phyloP scores from a whole-genome alignment of 2,888 invertebrate genomes.

The Macrosoma leucophasiata region DNA sequence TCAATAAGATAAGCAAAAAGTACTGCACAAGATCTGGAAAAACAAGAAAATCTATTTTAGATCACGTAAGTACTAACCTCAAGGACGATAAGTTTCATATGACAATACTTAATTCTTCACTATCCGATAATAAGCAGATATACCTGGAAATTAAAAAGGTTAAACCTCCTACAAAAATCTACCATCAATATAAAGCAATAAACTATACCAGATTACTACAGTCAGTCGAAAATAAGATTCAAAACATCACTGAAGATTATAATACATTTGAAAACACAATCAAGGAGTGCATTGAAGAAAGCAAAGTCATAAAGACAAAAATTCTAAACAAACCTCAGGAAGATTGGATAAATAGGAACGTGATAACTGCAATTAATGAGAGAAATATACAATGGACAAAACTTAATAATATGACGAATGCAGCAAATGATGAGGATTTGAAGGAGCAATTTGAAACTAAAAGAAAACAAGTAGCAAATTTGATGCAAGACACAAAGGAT shows the following conservation, averaged over 20 bases:
- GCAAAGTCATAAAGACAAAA: conserved; percentile 11
- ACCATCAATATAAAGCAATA: conserved; percentile 8
- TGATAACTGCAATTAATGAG: conserved; percentile 10
- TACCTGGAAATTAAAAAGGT: conserved; percentile 16
- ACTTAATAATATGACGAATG: conserved; percentile 1
- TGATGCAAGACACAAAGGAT: conserved; percentile 11
- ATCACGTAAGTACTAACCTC: conserved; percentile 26
- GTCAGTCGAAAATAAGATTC: conserved; percentile 7
- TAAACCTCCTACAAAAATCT: conserved; percentile 2
- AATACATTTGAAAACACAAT: neutral
- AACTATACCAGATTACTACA: conserved; percentile 9
- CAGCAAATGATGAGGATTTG: conserved; percentile 1
- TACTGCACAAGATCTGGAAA: conserved; percentile 22
- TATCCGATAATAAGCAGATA: conserved; percentile 28
- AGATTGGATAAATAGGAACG: conserved; percentile 15
- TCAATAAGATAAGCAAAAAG: conserved; percentile 22
- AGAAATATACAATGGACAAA: conserved; percentile 10
- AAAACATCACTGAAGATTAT: conserved; percentile 4
- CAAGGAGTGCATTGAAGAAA: conserved; percentile 3
- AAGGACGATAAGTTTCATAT: conserved; percentile 22
- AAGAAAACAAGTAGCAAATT: conserved; percentile 6
- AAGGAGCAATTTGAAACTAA: neutral
- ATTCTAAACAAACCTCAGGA: conserved; percentile 8
- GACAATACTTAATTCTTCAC: conserved; percentile 19
- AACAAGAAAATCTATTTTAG: conserved; percentile 23